A percentile compares a stretch with the other conserved stretches of the same genome.
phyloP scores from a whole-genome alignment of 92 coral and sea anemone genomes.

The Parazoanthus atlanticus region DNA sequence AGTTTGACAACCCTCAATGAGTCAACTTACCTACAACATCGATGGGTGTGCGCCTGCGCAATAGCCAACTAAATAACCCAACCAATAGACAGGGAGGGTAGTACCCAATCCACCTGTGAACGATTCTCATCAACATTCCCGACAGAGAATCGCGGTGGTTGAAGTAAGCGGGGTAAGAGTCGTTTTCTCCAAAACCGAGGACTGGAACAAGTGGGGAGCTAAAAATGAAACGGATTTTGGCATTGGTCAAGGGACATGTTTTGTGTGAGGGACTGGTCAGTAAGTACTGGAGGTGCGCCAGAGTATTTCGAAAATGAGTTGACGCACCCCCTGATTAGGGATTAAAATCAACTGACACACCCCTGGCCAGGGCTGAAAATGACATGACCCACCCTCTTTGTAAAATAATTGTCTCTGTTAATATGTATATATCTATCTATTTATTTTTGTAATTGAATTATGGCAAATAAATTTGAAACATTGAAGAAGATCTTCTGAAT shows the following conservation, averaged over 20 bases:
- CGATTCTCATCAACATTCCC: conserved; percentile 6
- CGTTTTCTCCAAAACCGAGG: conserved; percentile 18
- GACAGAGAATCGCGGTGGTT: conserved; percentile 17
- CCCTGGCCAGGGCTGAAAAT: too few relatives aligned
- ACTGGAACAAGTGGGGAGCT: conserved; percentile 22
- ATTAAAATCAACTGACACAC: too few relatives aligned
- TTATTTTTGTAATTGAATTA: too few relatives aligned
- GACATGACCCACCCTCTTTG: too few relatives aligned
- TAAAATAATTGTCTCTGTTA: too few relatives aligned
- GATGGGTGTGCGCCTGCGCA: conserved; percentile 11
- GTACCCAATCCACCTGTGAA: neutral
- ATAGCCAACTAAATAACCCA: conserved; percentile 5
- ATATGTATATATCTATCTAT: too few relatives aligned
- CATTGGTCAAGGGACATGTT: neutral
- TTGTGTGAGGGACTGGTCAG: too few relatives aligned
- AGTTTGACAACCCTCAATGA: neutral
- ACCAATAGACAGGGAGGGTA: neutral
- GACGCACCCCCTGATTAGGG: too few relatives aligned
- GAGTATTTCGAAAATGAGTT: too few relatives aligned
- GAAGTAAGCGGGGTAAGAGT: conserved; percentile 3
- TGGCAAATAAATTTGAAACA: too few relatives aligned
- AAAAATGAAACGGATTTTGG: neutral
- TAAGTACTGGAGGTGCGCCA: too few relatives aligned
- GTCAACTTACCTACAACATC: conserved; percentile 21
- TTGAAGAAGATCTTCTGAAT: too few relatives aligned